Percentiles rank a stretch among this genome's conserved stretches.
These are phyloP conservation scores for Erinaceus europaeus DNA, from an alignment of 2,113 vertebrate genomes.

Conservation along the genomic window DNA sequence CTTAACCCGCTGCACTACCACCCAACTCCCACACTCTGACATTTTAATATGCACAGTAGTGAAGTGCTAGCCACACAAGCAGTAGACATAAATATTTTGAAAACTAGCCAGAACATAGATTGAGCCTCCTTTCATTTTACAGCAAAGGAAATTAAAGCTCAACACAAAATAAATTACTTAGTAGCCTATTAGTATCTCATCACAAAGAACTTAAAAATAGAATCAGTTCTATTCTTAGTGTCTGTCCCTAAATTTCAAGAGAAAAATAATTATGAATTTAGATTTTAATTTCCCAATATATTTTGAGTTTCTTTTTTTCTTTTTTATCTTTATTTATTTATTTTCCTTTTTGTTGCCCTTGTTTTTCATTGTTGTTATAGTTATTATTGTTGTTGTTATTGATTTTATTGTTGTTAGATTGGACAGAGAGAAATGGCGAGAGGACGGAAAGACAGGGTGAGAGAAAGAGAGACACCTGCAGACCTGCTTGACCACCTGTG, in stretches of 20 bases:
- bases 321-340: too few relatives aligned
- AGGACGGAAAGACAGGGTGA: too few relatives aligned
- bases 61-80: neutral
- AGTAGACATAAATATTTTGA: neutral
- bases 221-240: neutral
- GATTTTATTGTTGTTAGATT: too few relatives aligned
- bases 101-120: neutral
- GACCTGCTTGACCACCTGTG: too few relatives aligned
- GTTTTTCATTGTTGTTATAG: too few relatives aligned
- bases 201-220: neutral
- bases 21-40: too few relatives aligned
- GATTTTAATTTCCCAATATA: slow-evolving; percentile 13
- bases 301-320: too few relatives aligned
- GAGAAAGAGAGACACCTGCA: too few relatives aligned
- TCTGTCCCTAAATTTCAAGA: neutral
- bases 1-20: too few relatives aligned
- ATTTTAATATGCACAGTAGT: neutral
- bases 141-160: neutral
- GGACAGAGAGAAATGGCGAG: too few relatives aligned
- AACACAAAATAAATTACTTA: neutral
- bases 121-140: neutral
- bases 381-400: too few relatives aligned
- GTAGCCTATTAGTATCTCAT: neutral
- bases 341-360: too few relatives aligned
- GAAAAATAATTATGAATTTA: neutral